phyloP scores from a whole-genome alignment of 1,140 invertebrate species.

The Zaprionus taronus region DNA sequence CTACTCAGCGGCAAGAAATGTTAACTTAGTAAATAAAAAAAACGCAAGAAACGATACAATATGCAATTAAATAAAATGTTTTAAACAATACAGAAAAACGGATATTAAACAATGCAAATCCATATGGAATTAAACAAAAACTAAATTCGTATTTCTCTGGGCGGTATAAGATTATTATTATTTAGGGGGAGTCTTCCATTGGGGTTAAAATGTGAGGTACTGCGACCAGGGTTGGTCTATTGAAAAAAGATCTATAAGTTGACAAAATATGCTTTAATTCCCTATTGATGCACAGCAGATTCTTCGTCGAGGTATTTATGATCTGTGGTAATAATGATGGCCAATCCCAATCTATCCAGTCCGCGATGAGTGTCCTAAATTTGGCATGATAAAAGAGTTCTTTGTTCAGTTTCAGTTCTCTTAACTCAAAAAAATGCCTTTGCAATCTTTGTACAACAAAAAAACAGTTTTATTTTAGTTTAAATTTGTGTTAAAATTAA shows the following conservation, averaged over 20 bases:
- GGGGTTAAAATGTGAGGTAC: too few relatives aligned
- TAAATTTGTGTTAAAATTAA: constrained; percentile 9
- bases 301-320: too few relatives aligned
- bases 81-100: constrained; percentile 58
- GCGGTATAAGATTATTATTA: not conserved
- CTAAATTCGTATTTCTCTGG: constrained; percentile 16
- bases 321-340: too few relatives aligned
- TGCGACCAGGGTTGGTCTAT: too few relatives aligned
- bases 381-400: too few relatives aligned
- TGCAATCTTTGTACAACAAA: constrained; percentile 22
- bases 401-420: too few relatives aligned
- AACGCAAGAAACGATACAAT: constrained; percentile 56
- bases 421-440: too few relatives aligned
- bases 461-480: constrained; percentile 37
- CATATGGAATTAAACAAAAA: constrained; percentile 46
- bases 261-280: too few relatives aligned
- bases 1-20: constrained; percentile 56
- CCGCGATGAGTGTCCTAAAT: too few relatives aligned
- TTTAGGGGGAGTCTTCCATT: not conserved
- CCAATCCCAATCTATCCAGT: too few relatives aligned
- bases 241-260: too few relatives aligned
- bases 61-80: constrained; percentile 69
- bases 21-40: constrained; percentile 66
- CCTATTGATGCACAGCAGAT: too few relatives aligned
- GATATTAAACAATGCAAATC: constrained; percentile 46